Base-by-base conservation (phyloP, 2,888 invertebrate genomes). In the Baronia brevicornis region DNA sequence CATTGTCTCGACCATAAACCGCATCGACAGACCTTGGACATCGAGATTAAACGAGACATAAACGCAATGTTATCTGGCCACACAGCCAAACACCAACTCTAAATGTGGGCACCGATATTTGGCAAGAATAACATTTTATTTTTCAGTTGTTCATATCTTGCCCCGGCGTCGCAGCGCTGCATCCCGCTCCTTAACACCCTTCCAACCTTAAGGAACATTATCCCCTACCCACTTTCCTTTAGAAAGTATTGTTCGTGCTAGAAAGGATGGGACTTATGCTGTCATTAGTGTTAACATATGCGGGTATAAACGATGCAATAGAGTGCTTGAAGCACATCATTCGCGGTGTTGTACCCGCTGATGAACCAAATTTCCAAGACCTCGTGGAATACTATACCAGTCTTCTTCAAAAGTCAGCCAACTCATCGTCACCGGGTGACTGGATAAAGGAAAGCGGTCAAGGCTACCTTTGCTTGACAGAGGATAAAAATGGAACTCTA, bases 211-310 rank as follows among this genome's bases (percentile, higher is more conserved):
- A 53, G 56, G 48, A 43, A 49, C 41, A 49, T 44, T 46, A 38
- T 60, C 67, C 66, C 53, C 39, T 51, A 41, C 49, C 48, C 47
- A 28, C 23, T 27, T 42, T 41, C 46, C 35, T 34, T 33, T 37
- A 30, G 27, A 15, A 43, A 32, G 14, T 37, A 38, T 30, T 33
- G 30, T 26, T 19, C 36, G 41, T 45, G 38, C 38, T 39, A 41
- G 39, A 46, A 44, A 58, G 55, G 60, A 90, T 94, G 90, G 93
- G 93, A 60, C 85, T 93, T 48, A 69, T 93, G 54, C 72, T 94
- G 38, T 93, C 94, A 28, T 79, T 91, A 53, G 78, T 93, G 42
- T 87, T 93, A 41, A 87, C 90, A 42, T 93, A 92, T 68, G 89
- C 92, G 43, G 93, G 94, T 40, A 88, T 90, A 13, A 60, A 90